A percentile compares a stretch with the other conserved stretches of the same genome.
These are phyloP conservation scores for Distichodus sexfasciatus DNA, from an alignment of 2,797 vertebrate genomes.

Conservation along the genomic window DNA sequence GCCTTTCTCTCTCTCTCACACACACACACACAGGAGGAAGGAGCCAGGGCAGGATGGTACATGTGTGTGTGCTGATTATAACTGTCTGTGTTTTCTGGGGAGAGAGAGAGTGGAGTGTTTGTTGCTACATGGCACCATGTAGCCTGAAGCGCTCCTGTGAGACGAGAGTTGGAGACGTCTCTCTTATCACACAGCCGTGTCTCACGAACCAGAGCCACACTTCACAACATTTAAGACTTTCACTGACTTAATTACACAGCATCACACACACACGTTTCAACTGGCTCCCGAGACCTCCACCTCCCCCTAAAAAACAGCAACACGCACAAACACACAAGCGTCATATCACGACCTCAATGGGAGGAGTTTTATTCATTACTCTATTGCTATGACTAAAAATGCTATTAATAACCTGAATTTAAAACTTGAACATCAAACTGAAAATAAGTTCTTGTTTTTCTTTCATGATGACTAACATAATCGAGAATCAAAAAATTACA, in stretches of 20 bases:
- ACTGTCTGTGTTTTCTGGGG: constrained; percentile 15
- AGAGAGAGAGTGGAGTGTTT: not conserved
- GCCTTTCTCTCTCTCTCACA: not conserved
- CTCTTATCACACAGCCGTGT: not conserved
- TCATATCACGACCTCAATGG: too few species aligned
- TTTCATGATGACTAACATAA: too few species aligned
- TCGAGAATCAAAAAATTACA: too few species aligned
- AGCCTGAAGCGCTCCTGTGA: not conserved
- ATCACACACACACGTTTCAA: constrained; percentile 1
- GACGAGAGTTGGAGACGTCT: not conserved
- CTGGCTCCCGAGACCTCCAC: not conserved
- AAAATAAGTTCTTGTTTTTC: too few species aligned
- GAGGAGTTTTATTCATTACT: too few species aligned
- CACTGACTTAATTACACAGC: not conserved
- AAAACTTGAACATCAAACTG: too few species aligned
- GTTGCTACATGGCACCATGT: constrained; percentile 5
- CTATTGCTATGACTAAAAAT: too few species aligned
- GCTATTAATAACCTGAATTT: too few species aligned
- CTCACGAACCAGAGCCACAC: too few species aligned
- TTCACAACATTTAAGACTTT: not conserved
- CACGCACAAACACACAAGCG: too few species aligned
- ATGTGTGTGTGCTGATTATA: constrained; percentile 36
- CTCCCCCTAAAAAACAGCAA: too few species aligned
- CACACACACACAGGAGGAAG: constrained; percentile 16
- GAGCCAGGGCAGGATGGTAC: constrained; percentile 31